Evolutionary conservation across 2,888 invertebrate genomes (phyloP).

Genomic region (Ischnura elegans): DNA sequence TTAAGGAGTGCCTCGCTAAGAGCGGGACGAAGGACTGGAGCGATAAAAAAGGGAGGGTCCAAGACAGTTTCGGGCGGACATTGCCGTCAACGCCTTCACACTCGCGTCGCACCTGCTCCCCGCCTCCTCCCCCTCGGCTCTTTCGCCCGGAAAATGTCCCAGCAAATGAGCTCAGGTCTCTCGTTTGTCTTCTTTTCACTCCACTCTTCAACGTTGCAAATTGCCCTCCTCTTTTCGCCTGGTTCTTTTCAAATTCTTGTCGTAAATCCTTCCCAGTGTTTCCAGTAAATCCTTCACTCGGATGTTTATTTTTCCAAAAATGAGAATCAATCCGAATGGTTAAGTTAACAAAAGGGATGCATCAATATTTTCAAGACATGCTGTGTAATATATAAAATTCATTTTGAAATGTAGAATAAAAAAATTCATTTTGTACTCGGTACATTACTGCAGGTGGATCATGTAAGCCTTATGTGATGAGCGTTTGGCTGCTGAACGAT

Average conservation of each 20-base stretch:
- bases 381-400: too few species aligned
- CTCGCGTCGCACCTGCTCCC: conserved; percentile 72
- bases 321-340: too few species aligned
- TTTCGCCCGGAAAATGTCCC: conserved; percentile 12
- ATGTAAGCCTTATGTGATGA: too few species aligned
- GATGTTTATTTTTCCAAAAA: too few species aligned
- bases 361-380: too few species aligned
- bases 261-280: too few species aligned
- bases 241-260: background rate
- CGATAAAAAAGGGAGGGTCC: background rate
- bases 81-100: conserved; percentile 67
- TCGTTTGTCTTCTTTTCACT: background rate
- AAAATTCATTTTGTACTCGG: too few species aligned
- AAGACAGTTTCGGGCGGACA: conserved; percentile 10
- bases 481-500: too few species aligned
- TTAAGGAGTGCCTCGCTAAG: background rate
- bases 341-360: too few species aligned
- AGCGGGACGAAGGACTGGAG: background rate
- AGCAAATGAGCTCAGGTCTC: background rate
- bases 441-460: too few species aligned
- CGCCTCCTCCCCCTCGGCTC: conserved; percentile 73
- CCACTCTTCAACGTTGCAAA: background rate
- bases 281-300: too few species aligned
- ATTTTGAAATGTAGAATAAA: too few species aligned
- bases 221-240: background rate